Evolutionary conservation across 2,888 invertebrate species (phyloP), one percentile per base, ranked within the genome.

Genomic region (Melolontha melolontha): DNA sequence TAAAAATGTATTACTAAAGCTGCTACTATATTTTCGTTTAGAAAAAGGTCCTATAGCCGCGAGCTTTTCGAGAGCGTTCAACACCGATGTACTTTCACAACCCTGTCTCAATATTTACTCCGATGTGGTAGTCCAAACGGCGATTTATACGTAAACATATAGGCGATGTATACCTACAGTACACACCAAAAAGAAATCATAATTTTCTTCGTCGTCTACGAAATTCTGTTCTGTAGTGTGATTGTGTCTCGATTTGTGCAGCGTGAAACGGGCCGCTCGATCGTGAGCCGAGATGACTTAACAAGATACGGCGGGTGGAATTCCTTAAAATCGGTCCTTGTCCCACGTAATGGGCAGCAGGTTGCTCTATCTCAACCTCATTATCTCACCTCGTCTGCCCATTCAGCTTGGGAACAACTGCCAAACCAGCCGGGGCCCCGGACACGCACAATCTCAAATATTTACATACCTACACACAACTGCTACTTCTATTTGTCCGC

Each of bases 271-370:
- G 71, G 69, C 73, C 65, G 67, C 68, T 71, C 73, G 75, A 76
- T 76, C 79, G 80, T 80, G 79, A 79, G 80, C 72, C 78, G 79
- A 81, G 82, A 82, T 82, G 82, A 82, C 81, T 82, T 82, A 82
- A 82, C 81, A 81, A 82, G 82, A 82, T 82, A 81, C 80, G 76
- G 79, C 80, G 80, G 81, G 80, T 81, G 80, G 80, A 81, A 81
- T 82, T 81, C 81, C 80, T 77, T 77, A 77, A 78, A 73, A 71
- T 76, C 76, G 72, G 70, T 79, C 80, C 75, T 76, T 75, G 75
- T 79, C 75, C 69, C 49, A 67, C 74, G 49, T 68, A 59, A 59
- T 63, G 65, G 66, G 68, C 62, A 52, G 66, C 65, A 67, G 67
- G 55, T 74, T 68, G 72, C 70, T 74, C 75, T 77, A 71, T 79